A percentile compares a stretch with the other conserved stretches of the same genome.
These are phyloP conservation scores for Lindbergichthys nudifrons DNA, from an alignment of 2,797 vertebrate species.

Conservation along the genomic window DNA sequence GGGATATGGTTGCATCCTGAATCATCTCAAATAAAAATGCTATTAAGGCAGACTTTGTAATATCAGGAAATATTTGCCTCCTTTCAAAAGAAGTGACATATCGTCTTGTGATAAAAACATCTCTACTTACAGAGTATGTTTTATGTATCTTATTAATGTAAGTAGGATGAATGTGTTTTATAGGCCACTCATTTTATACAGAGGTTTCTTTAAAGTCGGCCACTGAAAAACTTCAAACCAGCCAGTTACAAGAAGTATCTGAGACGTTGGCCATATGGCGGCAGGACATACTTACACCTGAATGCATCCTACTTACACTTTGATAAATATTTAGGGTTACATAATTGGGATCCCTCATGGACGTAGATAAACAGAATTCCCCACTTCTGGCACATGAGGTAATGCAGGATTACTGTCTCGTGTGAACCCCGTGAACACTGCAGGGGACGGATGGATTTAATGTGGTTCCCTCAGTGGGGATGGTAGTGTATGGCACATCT, in stretches of 20 bases:
- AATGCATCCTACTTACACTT: slow-evolving; percentile 9
- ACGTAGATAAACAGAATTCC: slow-evolving; percentile 44
- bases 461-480: slow-evolving; percentile 64
- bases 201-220: slow-evolving; percentile 5
- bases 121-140: not conserved
- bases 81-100: no score
- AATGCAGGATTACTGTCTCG: slow-evolving; percentile 66
- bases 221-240: slow-evolving; percentile 6
- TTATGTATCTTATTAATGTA: not conserved
- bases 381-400: slow-evolving; percentile 43
- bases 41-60: no score
- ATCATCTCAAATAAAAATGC: no score
- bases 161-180: not conserved
- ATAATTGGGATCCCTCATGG: slow-evolving; percentile 25
- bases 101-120: no score
- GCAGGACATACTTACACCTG: slow-evolving; percentile 1
- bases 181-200: not conserved
- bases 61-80: no score
- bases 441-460: slow-evolving; percentile 64
- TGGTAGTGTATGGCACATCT: slow-evolving; percentile 56
- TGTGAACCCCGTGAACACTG: slow-evolving; percentile 53
- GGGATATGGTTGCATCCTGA: no score
- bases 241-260: slow-evolving; percentile 5
- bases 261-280: not conserved
- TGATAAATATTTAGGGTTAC: slow-evolving; percentile 9